A percentile compares a stretch with the other conserved stretches of the same genome.
These are phyloP conservation scores for Apteryx mantelli DNA, from an alignment of 2,113 vertebrate genomes.

Conservation along the genomic window DNA sequence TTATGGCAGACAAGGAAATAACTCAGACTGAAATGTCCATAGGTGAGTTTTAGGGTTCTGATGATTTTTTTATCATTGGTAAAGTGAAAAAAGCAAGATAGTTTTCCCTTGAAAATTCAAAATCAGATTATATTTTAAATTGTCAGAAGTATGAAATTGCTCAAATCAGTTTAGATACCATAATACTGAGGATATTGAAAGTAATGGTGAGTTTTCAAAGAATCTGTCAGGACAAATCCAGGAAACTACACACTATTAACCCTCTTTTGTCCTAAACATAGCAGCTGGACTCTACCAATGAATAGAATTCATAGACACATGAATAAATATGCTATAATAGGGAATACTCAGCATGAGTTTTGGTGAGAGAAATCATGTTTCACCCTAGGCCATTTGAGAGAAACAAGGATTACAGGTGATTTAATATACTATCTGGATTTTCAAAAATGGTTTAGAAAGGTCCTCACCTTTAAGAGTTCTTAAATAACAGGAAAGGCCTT, in stretches of 20 bases:
- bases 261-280: neutral
- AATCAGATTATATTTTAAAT: neutral
- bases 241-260: neutral
- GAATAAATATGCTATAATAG: neutral
- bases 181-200: neutral
- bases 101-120: neutral
- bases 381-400: accelerated
- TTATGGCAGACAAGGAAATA: neutral
- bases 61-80: neutral
- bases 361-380: accelerated
- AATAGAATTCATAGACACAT: neutral
- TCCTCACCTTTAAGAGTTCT: neutral
- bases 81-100: neutral
- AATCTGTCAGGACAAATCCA: neutral
- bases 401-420: neutral
- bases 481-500: neutral
- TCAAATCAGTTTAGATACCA: neutral
- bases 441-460: neutral
- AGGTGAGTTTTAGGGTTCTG: neutral
- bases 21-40: neutral
- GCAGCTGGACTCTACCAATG: neutral
- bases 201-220: neutral
- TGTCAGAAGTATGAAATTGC: neutral
- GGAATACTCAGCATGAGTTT: neutral
- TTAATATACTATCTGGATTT: neutral